Evolutionary conservation across 2,888 invertebrate species (phyloP).

Genomic region (Drosophila paranaensis): DNA sequence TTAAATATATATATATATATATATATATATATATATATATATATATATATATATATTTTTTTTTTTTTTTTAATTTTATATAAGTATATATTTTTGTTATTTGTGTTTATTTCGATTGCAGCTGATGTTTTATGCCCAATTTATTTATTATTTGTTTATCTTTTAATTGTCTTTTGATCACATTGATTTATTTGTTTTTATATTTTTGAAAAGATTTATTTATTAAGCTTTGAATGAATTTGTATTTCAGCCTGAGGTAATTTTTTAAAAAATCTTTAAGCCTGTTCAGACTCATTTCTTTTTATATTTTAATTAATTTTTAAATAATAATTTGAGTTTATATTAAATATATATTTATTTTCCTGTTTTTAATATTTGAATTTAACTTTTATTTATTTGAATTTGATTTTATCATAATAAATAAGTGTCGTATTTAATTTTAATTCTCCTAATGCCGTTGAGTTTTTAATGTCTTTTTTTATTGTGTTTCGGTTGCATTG

Average conservation of each 20-base stretch:
- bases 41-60: no score
- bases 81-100: neutral
- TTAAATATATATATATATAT: neutral
- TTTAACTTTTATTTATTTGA: neutral
- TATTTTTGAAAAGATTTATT: neutral
- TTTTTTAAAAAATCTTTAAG: neutral
- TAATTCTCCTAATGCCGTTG: neutral
- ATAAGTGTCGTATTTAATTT: neutral
- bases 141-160: neutral
- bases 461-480: constrained; percentile 1
- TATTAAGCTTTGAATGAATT: neutral
- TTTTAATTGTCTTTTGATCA: neutral
- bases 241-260: neutral
- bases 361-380: no score
- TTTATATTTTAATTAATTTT: neutral
- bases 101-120: neutral
- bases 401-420: neutral
- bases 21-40: no score
- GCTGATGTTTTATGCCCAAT: neutral
- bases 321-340: neutral
- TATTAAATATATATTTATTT: neutral
- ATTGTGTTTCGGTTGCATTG: constrained; percentile 9
- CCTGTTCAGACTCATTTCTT: neutral
- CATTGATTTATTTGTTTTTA: neutral
- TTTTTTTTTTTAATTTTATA: no score